These are phyloP conservation scores for Bagarius yarrelli DNA, from an alignment of 2,113 vertebrate genomes.

Conservation along the genomic window DNA sequence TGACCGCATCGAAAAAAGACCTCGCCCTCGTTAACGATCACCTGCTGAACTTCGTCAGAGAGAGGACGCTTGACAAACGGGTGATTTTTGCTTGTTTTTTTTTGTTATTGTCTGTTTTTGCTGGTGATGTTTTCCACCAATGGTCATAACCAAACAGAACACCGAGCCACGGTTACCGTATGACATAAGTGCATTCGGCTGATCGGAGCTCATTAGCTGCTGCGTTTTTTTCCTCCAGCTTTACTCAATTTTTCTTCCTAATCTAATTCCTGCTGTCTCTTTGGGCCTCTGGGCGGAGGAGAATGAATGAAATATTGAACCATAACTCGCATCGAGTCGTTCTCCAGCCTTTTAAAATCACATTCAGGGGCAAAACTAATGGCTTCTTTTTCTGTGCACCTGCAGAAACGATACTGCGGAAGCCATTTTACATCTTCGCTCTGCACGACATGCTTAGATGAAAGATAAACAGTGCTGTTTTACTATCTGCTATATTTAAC, in stretches of 20 bases:
- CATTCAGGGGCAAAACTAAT: slow-evolving; percentile 12
- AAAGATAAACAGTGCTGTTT: neutral
- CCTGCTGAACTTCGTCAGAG: slow-evolving; percentile 94
- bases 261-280: slow-evolving; percentile 50
- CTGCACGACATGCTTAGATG: neutral
- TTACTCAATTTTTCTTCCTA: slow-evolving; percentile 44
- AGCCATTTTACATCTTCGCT: neutral
- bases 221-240: slow-evolving; percentile 42
- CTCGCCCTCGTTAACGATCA: slow-evolving; percentile 95
- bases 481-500: too few relatives aligned
- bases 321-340: slow-evolving; percentile 34
- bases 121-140: neutral
- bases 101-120: neutral
- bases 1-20: slow-evolving; percentile 98
- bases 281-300: slow-evolving; percentile 33
- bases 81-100: slow-evolving; percentile 62
- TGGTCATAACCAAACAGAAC: neutral
- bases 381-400: slow-evolving; percentile 16
- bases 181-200: slow-evolving; percentile 25
- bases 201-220: slow-evolving; percentile 34
- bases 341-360: slow-evolving; percentile 38
- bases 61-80: slow-evolving; percentile 94
- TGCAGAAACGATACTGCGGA: slow-evolving; percentile 14
- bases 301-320: slow-evolving; percentile 34
- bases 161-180: neutral